Evolutionary conservation across 2,888 invertebrate genomes (phyloP), one percentile per base, ranked within the genome.

Genomic region (Mactromeris polynyma): DNA sequence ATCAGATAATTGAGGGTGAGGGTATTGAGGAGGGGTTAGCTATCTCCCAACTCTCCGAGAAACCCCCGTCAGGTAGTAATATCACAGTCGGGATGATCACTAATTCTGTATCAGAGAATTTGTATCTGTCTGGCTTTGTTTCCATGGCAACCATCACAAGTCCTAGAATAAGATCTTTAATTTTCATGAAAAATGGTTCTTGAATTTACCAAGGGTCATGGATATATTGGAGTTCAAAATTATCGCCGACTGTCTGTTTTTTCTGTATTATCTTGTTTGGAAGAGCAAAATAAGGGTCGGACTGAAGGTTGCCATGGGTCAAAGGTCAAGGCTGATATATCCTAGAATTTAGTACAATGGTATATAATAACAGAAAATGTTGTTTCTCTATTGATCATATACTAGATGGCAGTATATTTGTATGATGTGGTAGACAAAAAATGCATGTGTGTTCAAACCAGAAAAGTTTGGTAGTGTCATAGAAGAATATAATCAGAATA

Each of bases 1-100:
- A 90, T 88, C 92, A 88, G 80, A 84, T 92, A 51, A 77, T 90
- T 51, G 91, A 90, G 78, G 91, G 88, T 46, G 89, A 89, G 83
- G 92, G 92, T 81, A 40, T 51, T 19, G 90, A 92, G 40, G 90
- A 89, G 84, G 92, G 92, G 17, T 64, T 89, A n/a, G 90, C 89
- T 19, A 89, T 92, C 14, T 87, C 90, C 31, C 89, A 86, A 46
- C 87, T 92, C 11, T 89, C 91, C 26, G 85, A 86, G 46, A 85
- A 77, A 85, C 36, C 88, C 19, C 86, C 78, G 42, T 54, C 90
- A 90, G 90, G 90, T 90, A 90, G 85, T 64, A 33, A 33, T 33
- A 33, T 14, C 17, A 3, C 26, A 33, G 9, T 17, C 31, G 3
- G 36, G 36, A 73, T 36, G 2, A 73, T 33, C 19, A 33, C 33